Evolutionary conservation across 2,888 invertebrate species (phyloP), one percentile per base, ranked within the genome.

Genomic region (Watsonalla cultraria): DNA sequence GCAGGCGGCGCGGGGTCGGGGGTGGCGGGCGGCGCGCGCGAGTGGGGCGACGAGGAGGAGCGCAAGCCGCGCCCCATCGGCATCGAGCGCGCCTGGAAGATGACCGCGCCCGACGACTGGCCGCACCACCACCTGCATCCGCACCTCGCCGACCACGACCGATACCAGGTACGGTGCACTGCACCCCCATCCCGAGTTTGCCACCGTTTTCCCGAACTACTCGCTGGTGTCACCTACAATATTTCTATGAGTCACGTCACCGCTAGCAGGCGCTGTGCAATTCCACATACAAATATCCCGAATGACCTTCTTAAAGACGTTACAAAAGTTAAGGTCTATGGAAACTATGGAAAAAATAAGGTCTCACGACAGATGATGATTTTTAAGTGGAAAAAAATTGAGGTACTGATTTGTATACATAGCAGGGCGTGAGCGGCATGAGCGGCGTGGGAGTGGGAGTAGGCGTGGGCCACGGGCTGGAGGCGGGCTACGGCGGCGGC

Each of bases 61-160:
- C 86, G 89, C 70, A 93, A 94, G 82, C 94, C 94, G 48, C 91
- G 95, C 5, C 96, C 96, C 51, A 96, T 96, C 78, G 96, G 96
- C 63, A 96, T 96, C 0, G 96, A 96, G 86, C 92, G 96, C 69
- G 94, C 94, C 45, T 93, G 95, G 92, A 95, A 95, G 78, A 92
- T 89, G 58, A 86, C 79, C 64, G 83, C 78, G 62, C 75, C 76
- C 65, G 88, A 88, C 62, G 86, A 86, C 76, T 86, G 86, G 86
- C 89, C 74, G 59, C 77, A 72, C 61, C 68, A 67, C 57, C 79
- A 75, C 60, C 61, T 15, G 37, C 76, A 73, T 64, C 65, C 65
- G 61, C 78, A 75, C 66, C 55, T 75, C 57, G 60, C 70, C 64
- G 86, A 88, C 66, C 84, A 85, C 70, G 84, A 87, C 67, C 72